Conservation (phyloP, 2,113 vertebrate genomes). For the Hyperopisus bebe region DNA sequence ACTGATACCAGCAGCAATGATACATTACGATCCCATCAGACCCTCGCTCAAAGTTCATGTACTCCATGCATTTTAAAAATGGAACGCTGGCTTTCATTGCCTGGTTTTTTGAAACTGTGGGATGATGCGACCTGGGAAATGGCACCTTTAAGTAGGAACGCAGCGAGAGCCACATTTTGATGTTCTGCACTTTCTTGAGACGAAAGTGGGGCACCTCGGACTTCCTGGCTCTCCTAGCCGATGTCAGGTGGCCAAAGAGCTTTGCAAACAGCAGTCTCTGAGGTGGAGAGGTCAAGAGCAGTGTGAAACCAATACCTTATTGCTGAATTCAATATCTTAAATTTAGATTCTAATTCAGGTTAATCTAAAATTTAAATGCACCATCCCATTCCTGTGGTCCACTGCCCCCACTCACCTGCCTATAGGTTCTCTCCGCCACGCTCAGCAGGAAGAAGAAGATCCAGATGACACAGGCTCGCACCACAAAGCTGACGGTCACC, state of each 20-base stretch:
- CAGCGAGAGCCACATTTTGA: constrained; percentile 98
- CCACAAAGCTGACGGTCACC: constrained; percentile 85
- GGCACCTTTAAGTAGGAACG: constrained; percentile 94
- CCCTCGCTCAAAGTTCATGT: neutral
- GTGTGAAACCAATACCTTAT: neutral
- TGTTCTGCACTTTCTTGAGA: constrained; percentile 98
- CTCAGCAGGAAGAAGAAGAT: constrained; percentile 98
- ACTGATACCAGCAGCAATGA: neutral
- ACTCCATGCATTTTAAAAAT: neutral
- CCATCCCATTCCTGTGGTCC: neutral
- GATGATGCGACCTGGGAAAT: neutral
- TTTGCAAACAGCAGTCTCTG: constrained; percentile 95
- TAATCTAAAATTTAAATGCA: neutral
- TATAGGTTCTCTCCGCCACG: constrained; percentile 95
- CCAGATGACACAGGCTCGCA: constrained; percentile 91
- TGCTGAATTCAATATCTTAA: neutral
- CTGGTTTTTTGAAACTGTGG: neutral
- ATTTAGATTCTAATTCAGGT: neutral
- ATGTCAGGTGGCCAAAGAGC: constrained; percentile 95
- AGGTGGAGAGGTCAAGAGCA: constrained; percentile 8
- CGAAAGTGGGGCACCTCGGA: constrained; percentile 96
- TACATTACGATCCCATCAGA: neutral
- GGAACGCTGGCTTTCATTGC: neutral
- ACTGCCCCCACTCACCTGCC: constrained; percentile 69
- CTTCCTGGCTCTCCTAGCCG: constrained; percentile 89